A percentile compares a stretch with the other conserved stretches of the same genome.
Conservation (phyloP, 2,888 invertebrate genomes). For the Linyphia triangularis region DNA sequence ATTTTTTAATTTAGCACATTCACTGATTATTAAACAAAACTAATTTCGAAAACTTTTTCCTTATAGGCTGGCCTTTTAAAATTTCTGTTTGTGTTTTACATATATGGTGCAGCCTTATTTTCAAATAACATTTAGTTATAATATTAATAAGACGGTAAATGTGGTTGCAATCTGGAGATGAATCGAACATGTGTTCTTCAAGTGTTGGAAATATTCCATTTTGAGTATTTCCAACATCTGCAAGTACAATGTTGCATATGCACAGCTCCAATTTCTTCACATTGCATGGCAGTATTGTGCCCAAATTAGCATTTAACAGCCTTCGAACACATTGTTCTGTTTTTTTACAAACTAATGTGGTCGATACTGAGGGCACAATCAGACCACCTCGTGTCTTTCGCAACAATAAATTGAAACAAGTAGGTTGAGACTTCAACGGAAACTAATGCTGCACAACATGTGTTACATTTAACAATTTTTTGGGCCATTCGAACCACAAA, state of each 20-base stretch:
- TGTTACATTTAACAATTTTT: neutral
- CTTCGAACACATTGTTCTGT: neutral
- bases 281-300: neutral
- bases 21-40: neutral
- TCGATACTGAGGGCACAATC: neutral
- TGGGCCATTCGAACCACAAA: neutral
- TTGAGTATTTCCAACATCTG: neutral
- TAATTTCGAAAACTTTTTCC: neutral
- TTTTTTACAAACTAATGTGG: neutral
- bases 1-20: too few relatives aligned
- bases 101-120: neutral
- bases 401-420: neutral
- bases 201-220: neutral
- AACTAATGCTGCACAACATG: neutral
- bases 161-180: neutral
- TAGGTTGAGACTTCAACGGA: neutral
- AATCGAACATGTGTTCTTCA: neutral
- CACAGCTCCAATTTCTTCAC: neutral
- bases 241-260: neutral
- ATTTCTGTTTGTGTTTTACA: neutral
- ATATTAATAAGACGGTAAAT: neutral
- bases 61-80: neutral
- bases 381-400: neutral
- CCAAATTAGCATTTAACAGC: neutral
- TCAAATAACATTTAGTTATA: neutral